Evolutionary conservation across 2,888 invertebrate species (phyloP), one percentile per base, ranked within the genome.

Genomic region (Mycalesis mineus): DNA sequence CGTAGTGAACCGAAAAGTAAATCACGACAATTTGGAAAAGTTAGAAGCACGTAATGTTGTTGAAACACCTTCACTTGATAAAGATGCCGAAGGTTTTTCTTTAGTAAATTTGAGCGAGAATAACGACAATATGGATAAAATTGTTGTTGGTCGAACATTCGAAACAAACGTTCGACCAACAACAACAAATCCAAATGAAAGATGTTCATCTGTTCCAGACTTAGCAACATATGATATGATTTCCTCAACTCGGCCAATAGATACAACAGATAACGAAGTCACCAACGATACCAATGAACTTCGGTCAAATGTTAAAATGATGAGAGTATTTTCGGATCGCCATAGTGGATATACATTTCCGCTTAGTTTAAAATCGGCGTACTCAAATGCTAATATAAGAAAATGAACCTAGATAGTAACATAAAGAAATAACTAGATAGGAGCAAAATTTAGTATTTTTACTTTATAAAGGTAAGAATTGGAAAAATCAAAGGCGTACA

Each of bases 151-250:
- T n/a, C n/a, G n/a, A n/a, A n/a, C 22, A 22, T 22, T 2, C 22
- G 22, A 5, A 22, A 22, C 5, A 22, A 22, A 22, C 5, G 22
- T 4, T 5, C 22, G 39, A 51, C 31, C 22, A 22, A 4, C 50
- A 7, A 17, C 13, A 7, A 39, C 42, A 40, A 45, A 4, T 29
- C 13, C 13, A 0, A 49, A 39, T 28, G n/a, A 41, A 15, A 53
- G 15, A 53, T 41, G 45, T 1, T 7, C 33, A 9, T 47, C 40
- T 8, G 41, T 48, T 11, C 48, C 47, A 0, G 49, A 56, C 53
- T 13, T 41, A n/a, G 17, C 11, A 9, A 13, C 52, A n/a, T 60
- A 60, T 28, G 56, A 60, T 39, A 31, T 60, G n/a, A 39, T 60
- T 1, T 6, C 31, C 9, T 33, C 6, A 13, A 14, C 13, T 14